Percentiles rank a stretch among this genome's conserved stretches.
Evolutionary conservation across 2,113 vertebrate genomes (phyloP).

Genomic region (Archilochus colubris): DNA sequence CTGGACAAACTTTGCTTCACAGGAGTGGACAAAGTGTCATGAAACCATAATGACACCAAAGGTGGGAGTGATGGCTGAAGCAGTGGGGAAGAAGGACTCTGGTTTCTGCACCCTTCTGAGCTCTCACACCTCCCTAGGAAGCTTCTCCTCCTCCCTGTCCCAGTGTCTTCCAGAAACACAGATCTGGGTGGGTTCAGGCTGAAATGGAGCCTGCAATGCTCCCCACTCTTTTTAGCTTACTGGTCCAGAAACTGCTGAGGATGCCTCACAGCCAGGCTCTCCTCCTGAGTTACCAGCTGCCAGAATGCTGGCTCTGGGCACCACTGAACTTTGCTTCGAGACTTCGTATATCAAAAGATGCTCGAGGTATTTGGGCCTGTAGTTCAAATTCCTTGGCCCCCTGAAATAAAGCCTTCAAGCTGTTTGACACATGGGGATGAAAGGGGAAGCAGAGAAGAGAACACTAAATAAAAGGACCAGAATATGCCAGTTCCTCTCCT

Average conservation of each 20-base stretch:
- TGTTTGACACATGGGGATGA: constrained; percentile 53
- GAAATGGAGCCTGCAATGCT: neutral
- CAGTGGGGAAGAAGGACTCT: neutral
- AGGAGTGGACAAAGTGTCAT: neutral
- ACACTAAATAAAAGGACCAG: constrained; percentile 11
- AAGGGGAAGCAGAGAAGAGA: constrained; percentile 21
- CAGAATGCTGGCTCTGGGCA: neutral
- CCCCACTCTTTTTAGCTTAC: neutral
- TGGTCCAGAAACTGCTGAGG: neutral
- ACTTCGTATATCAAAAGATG: neutral
- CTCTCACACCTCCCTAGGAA: neutral
- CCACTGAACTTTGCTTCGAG: neutral
- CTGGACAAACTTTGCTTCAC: neutral
- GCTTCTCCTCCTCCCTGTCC: neutral
- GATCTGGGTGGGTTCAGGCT: neutral
- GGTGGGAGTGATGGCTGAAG: neutral
- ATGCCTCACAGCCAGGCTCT: neutral
- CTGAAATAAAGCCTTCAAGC: constrained; percentile 38
- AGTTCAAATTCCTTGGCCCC: constrained; percentile 28
- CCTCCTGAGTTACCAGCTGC: neutral
- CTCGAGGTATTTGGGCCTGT: neutral
- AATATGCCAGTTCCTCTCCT: constrained; percentile 12
- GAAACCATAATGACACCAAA: neutral
- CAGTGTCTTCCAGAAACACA: neutral
- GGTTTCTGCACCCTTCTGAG: neutral